Evolutionary conservation across 2,113 vertebrate genomes (phyloP).

Genomic region (Chlorocebus sabaeus): DNA sequence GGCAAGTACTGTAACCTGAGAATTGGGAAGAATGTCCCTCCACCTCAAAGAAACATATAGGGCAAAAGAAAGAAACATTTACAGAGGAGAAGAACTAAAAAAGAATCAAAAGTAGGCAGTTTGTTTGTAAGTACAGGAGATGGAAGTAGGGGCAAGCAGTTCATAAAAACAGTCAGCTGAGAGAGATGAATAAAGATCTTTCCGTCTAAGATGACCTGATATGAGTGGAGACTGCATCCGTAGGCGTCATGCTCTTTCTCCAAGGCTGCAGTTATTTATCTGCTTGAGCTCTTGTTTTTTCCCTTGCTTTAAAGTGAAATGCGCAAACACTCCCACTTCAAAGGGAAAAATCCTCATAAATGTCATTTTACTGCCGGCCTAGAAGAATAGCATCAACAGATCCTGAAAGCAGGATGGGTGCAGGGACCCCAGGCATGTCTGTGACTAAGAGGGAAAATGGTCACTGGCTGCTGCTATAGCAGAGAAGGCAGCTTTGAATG

Average conservation of each 20-base stretch:
- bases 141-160: neutral
- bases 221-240: neutral
- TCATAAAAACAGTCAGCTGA: neutral
- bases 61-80: neutral
- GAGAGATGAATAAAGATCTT: conserved; percentile 36
- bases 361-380: conserved; percentile 63
- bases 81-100: too few relatives aligned
- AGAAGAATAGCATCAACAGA: conserved; percentile 67
- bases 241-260: conserved; percentile 29
- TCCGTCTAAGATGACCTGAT: neutral
- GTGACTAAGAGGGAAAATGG: neutral
- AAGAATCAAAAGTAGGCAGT: neutral
- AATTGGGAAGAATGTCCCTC: neutral
- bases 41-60: neutral
- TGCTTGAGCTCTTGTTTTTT: conserved; percentile 54
- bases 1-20: neutral
- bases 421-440: conserved; percentile 25
- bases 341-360: conserved; percentile 72
- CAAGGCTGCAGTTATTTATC: conserved; percentile 59
- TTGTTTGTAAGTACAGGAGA: neutral
- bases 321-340: conserved; percentile 72
- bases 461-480: neutral
- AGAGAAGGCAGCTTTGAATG: neutral
- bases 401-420: neutral
- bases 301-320: conserved; percentile 68